phyloP scores from a whole-genome alignment of 2,888 invertebrate species.

The Machimus atricapillus region DNA sequence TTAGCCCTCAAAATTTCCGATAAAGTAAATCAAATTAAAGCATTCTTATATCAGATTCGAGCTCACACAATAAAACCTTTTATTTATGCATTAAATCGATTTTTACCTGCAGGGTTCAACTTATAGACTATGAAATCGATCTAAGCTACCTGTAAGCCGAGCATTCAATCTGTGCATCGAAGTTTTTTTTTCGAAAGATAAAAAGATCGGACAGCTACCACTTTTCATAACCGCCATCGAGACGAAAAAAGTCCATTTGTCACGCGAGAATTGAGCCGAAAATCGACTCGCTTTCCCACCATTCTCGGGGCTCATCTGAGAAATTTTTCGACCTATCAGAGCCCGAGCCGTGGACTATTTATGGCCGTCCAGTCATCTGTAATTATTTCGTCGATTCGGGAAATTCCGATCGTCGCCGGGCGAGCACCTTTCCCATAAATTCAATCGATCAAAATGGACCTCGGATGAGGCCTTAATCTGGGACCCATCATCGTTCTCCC shows the following conservation, averaged over 20 bases:
- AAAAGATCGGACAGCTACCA: neutral
- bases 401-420: neutral
- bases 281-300: neutral
- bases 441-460: slow-evolving; percentile 16
- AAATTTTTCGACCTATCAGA: neutral
- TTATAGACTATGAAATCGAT: neutral
- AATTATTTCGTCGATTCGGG: neutral
- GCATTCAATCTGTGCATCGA: neutral
- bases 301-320: neutral
- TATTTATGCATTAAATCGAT: neutral
- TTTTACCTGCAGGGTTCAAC: neutral
- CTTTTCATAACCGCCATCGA: neutral
- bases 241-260: neutral
- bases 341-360: neutral
- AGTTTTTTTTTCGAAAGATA: neutral
- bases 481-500: slow-evolving; percentile 6
- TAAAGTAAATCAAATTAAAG: neutral
- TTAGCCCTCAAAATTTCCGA: neutral
- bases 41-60: neutral
- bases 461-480: slow-evolving; percentile 21
- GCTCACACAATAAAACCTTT: neutral
- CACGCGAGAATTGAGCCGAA: neutral
- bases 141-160: neutral
- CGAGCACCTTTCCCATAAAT: slow-evolving; percentile 1
- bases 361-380: neutral